Conservation (phyloP, 2,797 vertebrate genomes). For the Taeniopygia guttata region DNA sequence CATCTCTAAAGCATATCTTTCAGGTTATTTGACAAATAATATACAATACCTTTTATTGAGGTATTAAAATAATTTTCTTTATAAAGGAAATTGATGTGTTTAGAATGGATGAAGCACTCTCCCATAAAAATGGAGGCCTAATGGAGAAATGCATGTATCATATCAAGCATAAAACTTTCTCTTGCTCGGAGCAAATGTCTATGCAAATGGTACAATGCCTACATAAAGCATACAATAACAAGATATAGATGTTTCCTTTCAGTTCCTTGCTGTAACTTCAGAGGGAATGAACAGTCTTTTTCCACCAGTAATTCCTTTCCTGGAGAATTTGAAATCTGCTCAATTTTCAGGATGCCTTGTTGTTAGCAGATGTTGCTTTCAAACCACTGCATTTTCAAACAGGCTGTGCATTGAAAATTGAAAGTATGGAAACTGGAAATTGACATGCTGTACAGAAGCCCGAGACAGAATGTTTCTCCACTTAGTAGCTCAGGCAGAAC, state of each 20-base stretch:
- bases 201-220: neutral
- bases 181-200: neutral
- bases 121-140: neutral
- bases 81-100: neutral
- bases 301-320: neutral
- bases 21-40: neutral
- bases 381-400: slow-evolving; percentile 26
- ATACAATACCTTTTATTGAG: neutral
- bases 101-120: neutral
- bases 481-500: slow-evolving; percentile 63
- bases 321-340: slow-evolving; percentile 22
- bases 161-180: neutral
- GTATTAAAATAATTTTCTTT: neutral
- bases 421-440: slow-evolving; percentile 61
- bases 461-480: slow-evolving; percentile 34
- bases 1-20: neutral
- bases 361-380: slow-evolving; percentile 51
- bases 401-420: slow-evolving; percentile 37
- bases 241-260: neutral
- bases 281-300: neutral
- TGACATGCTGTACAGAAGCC: slow-evolving; percentile 37
- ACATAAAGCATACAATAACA: neutral
- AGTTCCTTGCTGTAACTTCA: neutral
- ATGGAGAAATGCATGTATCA: neutral
- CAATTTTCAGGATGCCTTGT: slow-evolving; percentile 40